Base-by-base conservation (phyloP, 2,113 vertebrate genomes). In the Phainopepla nitens region DNA sequence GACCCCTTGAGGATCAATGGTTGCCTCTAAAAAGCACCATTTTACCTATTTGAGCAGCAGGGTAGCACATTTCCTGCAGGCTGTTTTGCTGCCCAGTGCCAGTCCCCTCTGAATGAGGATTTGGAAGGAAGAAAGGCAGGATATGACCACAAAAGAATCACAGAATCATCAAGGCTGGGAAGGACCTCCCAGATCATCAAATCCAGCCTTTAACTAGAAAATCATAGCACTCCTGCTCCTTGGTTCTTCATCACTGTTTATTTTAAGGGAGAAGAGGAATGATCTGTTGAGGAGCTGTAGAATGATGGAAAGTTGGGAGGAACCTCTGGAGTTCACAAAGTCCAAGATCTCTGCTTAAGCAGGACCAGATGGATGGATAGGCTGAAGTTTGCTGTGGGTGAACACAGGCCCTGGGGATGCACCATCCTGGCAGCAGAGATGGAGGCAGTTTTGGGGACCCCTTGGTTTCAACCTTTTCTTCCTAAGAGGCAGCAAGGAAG, bases 401-500 rank as follows among this genome's bases (percentile, higher is more conserved):
- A n/a, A 27, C 7, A 5, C 8, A 28, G 16, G 6, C 2, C 2
- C 27, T 5, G 14, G 35, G 23, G 12, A 18, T 70, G 24, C 10
- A 25, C 16, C 23, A 54, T 16, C n/a, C 39, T 58, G 44, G 31
- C 33, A 64, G 7, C 11, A 65, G 36, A 29, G 25, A 21, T 5
- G 3, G 24, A 51, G 10, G 21, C 24, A 78, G 12, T 29, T 70
- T 70, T 28, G 54, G 14, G 10, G 4, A 6, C 16, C 9, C 22
- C 35, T 28, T 10, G 9, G 7, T 47, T 90, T 68, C 49, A 60
- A 8, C 7, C 19, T 80, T 11, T n/a, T 50, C 41, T 56, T 58
- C 15, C 24, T 1, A 3, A 82, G 39, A 44, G 66, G 23, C 2
- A 3, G 20, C 0, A 3, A 56, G 68, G 33, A 76, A 15, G 21